Percentiles rank a stretch among this genome's conserved stretches.
These are phyloP conservation scores for Lasioglossum villosulum DNA, from an alignment of 2,888 invertebrate species.

Conservation along the genomic window DNA sequence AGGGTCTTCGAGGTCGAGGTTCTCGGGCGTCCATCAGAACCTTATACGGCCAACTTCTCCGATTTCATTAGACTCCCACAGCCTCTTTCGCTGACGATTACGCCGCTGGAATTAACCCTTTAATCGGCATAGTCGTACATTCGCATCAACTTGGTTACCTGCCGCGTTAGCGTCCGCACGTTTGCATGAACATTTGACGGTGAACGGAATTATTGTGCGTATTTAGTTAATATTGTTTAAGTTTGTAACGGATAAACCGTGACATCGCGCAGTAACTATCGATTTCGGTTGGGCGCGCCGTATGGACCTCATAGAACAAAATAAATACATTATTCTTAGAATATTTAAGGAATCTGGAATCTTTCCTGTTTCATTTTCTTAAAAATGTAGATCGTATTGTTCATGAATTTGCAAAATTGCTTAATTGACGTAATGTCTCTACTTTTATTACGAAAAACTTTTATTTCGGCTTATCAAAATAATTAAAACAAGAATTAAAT, in stretches of 20 bases:
- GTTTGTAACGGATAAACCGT: neutral
- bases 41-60: slow-evolving; percentile 54
- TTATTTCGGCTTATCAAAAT: no score
- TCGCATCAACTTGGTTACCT: slow-evolving; percentile 35
- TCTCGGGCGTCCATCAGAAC: slow-evolving; percentile 61
- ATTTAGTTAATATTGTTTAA: slow-evolving; percentile 17
- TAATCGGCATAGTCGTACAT: slow-evolving; percentile 45
- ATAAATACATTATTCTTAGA: neutral
- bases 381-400: neutral
- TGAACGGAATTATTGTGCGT: slow-evolving; percentile 24
- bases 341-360: neutral
- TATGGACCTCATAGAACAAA: neutral
- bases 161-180: neutral
- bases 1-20: slow-evolving; percentile 55
- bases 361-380: no score
- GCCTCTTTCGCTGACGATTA: slow-evolving; percentile 45
- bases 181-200: slow-evolving; percentile 30
- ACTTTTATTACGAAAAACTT: no score
- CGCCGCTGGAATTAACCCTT: slow-evolving; percentile 48
- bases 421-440: neutral
- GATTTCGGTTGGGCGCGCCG: neutral
- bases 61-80: slow-evolving; percentile 59
- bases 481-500: neutral
- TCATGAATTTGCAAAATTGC: neutral
- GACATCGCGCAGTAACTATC: neutral